Conservation (phyloP, 2,888 invertebrate species). For the Erebia epiphron region DNA sequence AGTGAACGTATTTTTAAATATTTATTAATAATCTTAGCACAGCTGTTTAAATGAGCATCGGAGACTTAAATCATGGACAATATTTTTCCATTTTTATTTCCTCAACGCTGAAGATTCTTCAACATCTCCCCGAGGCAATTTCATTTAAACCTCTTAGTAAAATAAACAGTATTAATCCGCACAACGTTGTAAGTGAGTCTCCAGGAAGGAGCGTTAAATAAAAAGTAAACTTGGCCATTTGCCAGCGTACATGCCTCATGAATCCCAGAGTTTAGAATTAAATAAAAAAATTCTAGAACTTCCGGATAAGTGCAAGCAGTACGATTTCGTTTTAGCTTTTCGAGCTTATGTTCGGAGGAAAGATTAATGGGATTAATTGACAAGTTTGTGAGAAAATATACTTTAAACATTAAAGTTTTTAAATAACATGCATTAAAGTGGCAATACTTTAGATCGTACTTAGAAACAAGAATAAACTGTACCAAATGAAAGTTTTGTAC, state of each 20-base stretch:
- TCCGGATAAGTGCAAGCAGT: conserved; percentile 30
- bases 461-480: too few species aligned
- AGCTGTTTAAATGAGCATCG: not conserved
- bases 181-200: conserved; percentile 64
- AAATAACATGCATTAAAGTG: not conserved
- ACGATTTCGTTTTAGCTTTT: conserved; percentile 27
- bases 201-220: conserved; percentile 76
- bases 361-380: conserved; percentile 26
- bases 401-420: not conserved
- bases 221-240: conserved; percentile 65
- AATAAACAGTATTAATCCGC: conserved; percentile 71
- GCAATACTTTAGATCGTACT: too few species aligned
- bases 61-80: conserved; percentile 24
- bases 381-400: conserved; percentile 5
- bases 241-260: conserved; percentile 53
- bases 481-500: too few species aligned
- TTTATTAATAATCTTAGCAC: not conserved
- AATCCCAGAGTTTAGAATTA: conserved; percentile 33
- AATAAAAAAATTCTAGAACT: conserved; percentile 26
- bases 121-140: conserved; percentile 56
- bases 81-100: conserved; percentile 35
- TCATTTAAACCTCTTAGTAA: conserved; percentile 67
- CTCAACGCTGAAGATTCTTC: conserved; percentile 33
- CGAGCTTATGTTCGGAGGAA: conserved; percentile 1
- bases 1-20: not conserved